Base-by-base conservation (phyloP, 1,140 invertebrate species). In the Bilobella aurantiaca region DNA sequence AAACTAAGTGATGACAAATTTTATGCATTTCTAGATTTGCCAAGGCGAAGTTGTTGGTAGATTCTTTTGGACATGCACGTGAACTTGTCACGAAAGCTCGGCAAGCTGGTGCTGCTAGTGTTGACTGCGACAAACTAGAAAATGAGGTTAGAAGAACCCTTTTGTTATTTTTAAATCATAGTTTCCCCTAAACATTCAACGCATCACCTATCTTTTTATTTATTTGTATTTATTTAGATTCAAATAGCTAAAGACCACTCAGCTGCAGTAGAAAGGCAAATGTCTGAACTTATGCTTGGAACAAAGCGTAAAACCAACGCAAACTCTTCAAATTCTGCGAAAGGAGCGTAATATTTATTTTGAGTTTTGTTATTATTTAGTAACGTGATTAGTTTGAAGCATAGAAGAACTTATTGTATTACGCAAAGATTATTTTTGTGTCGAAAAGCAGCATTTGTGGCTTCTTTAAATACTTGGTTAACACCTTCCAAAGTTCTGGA, bases 401-500 rank as follows among this genome's bases (percentile, higher is more conserved):
- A 42, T 42, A 42, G 8, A 12, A 12, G 8, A 42, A 42, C 8
- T 42, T 18, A 42, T 18, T 42, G 34, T 42, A 42, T 8, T 8
- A 8, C 18, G 18, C 34, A 42, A 18, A 18, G 18, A 42, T 8
- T 42, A 42, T 42, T 8, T 42, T 42, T 42, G 8, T 8, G 18
- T 8, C 18, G 34, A 53, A 29, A 59, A 31, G 31, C 58, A 8
- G 58, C 14, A 8, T 23, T 8, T 3, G 31, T 59, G 3, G 58
- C 58, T 34, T 59, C 58, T 12, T 5, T 8, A 34, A 59, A 59
- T 29, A 59, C 58, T 59, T 59, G 58, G 18, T 29, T 34, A 29
- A 59, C 58, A 8, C 58, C 58, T 34, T 59, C 12, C 28, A 59
- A 8, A 30, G 28, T 59, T 34, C 23, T 29, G 5, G 58, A 5